Base-by-base conservation (phyloP, 2,888 invertebrate genomes). In the Andrena haemorrhoa region DNA sequence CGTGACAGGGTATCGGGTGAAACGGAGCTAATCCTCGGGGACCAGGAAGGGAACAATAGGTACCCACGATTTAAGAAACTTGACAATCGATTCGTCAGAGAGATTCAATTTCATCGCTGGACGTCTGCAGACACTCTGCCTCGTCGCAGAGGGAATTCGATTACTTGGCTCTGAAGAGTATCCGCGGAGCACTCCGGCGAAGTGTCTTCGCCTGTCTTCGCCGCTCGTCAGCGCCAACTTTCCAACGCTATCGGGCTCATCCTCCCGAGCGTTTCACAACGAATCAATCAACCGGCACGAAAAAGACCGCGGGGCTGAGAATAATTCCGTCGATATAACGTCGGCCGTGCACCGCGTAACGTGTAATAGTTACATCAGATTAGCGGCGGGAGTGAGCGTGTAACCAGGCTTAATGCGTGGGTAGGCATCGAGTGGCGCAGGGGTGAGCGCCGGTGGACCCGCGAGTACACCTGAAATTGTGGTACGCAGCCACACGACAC, bases 331-430 rank as follows among this genome's bases (percentile, higher is more conserved):
- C 74, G 51, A 80, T 68, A 80, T 63, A 70, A 72, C 65, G 77
- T 56, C 63, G 70, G 60, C 74, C 85, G 80, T 79, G 82, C 71
- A 73, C 75, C 79, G 88, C 85, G 88, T 91, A 92, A 92, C 88
- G 88, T 89, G 90, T 91, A 91, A 92, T 91, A 92, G 92, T 92
- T 92, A 90, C 90, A 92, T 92, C 92, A 90, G 92, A 92, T 92
- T 91, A 90, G 79, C 53, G 60, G 68, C 63, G 80, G 76, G 79
- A 77, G 83, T 80, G 88, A 88, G 89, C 90, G 89, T 88, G 90
- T 88, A 90, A 91, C 82, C 89, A 89, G 86, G 83, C 85, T 84
- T 89, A 89, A 90, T 90, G 84, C 84, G 80, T 84, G 91, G 92
- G 88, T 89, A 89, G 85, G 87, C 87, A 89, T 90, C 83, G 87